Evolutionary conservation across 2,888 invertebrate species (phyloP).

Genomic region (Trachelus tabidus): DNA sequence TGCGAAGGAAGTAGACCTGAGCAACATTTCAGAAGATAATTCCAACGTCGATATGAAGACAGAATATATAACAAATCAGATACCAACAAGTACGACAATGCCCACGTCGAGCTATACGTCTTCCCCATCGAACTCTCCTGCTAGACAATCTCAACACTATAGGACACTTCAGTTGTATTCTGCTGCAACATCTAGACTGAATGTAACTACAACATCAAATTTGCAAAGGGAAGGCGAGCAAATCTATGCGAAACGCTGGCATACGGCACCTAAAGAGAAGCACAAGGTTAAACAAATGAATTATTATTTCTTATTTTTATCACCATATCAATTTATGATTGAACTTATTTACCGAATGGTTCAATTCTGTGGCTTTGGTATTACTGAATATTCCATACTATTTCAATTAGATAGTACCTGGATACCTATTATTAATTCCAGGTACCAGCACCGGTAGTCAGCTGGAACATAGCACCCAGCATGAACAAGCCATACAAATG

Average conservation of each 20-base stretch:
- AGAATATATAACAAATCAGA: background rate
- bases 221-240: slow-evolving; percentile 63
- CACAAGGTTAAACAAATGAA: slow-evolving; percentile 65
- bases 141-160: slow-evolving; percentile 56
- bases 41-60: background rate
- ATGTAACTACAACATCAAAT: slow-evolving; percentile 58
- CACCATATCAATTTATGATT: no score
- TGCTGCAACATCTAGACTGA: slow-evolving; percentile 54
- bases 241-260: slow-evolving; percentile 69
- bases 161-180: slow-evolving; percentile 57
- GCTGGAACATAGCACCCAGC: slow-evolving; percentile 73
- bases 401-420: background rate
- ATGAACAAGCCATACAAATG: slow-evolving; percentile 72
- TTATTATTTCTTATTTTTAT: background rate
- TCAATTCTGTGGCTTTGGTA: background rate
- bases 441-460: slow-evolving; percentile 70
- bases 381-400: background rate
- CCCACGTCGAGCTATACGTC: slow-evolving; percentile 46
- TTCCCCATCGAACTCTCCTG: slow-evolving; percentile 52
- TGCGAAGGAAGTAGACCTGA: background rate
- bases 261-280: slow-evolving; percentile 72
- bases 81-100: slow-evolving; percentile 28
- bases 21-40: background rate
- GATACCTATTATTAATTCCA: slow-evolving; percentile 41
- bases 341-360: no score